A percentile compares a stretch with the other conserved stretches of the same genome.
Evolutionary conservation across 2,113 vertebrate genomes (phyloP).

Genomic region (Eidolon helvum): DNA sequence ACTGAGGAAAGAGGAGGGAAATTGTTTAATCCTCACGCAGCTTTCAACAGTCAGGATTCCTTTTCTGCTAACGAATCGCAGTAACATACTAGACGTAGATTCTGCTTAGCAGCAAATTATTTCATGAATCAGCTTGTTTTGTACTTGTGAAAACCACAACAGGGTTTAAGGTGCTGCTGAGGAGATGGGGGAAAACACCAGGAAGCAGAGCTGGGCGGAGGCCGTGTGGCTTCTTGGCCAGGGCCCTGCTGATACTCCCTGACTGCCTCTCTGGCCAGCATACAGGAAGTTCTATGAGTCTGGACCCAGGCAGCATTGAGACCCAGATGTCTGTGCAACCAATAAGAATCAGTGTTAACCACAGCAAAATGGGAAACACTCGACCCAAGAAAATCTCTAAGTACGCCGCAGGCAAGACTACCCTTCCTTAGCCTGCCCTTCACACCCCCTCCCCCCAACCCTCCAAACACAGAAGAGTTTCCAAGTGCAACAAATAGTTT

Average conservation of each 20-base stretch:
- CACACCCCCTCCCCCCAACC: neutral
- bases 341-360: neutral
- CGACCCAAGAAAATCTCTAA: neutral
- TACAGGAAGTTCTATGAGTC: neutral
- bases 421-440: neutral
- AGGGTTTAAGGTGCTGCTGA: too few species aligned
- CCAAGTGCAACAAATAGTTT: neutral
- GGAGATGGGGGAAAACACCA: neutral
- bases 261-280: neutral
- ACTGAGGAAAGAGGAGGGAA: slow-evolving; percentile 55
- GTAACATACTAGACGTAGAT: neutral
- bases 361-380: neutral
- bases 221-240: neutral
- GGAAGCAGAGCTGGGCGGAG: neutral
- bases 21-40: neutral
- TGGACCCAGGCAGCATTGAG: neutral
- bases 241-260: too few species aligned
- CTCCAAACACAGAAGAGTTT: neutral
- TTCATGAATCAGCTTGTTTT: rapidly evolving
- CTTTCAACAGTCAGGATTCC: neutral
- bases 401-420: neutral
- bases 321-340: neutral
- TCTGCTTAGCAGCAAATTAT: neutral
- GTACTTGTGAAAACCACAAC: neutral
- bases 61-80: neutral